Evolutionary conservation across 1,140 invertebrate species (phyloP).

Genomic region (Cydia fagiglandana): DNA sequence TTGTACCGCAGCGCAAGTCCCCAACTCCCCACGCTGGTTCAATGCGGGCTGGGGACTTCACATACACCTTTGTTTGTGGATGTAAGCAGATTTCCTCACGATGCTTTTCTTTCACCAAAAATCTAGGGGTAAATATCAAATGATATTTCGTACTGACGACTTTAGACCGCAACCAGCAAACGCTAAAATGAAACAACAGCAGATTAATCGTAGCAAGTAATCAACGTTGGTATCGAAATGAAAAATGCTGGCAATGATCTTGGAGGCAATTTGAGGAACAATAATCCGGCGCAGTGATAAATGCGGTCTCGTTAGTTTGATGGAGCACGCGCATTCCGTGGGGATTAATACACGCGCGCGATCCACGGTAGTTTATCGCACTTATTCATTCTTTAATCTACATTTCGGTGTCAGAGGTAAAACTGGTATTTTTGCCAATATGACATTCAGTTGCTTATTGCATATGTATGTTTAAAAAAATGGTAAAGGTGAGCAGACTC

Average conservation of each 20-base stretch:
- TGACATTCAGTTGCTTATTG: not conserved
- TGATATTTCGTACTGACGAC: too few species aligned
- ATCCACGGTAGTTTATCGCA: conserved; percentile 22
- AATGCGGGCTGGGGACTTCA: too few species aligned
- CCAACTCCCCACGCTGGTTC: too few species aligned
- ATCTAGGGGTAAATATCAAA: too few species aligned
- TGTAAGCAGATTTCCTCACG: too few species aligned
- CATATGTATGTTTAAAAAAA: too few species aligned
- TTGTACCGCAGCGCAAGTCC: not conserved
- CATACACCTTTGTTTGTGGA: too few species aligned
- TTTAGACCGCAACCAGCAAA: not conserved
- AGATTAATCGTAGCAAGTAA: conserved; percentile 26
- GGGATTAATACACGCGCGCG: conserved; percentile 38
- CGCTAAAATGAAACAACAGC: not conserved
- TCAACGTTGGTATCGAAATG: conserved; percentile 25
- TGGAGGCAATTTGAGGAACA: conserved; percentile 18
- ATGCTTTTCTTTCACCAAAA: too few species aligned
- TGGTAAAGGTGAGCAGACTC: too few species aligned
- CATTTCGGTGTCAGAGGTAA: not conserved
- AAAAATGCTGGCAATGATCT: conserved; percentile 21
- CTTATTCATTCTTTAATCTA: conserved; percentile 11
- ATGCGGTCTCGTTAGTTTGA: conserved; percentile 42
- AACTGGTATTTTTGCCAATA: not conserved
- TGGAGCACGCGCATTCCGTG: conserved; percentile 36
- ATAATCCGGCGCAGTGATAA: conserved; percentile 38